Conservation (phyloP, 53 echinoderm and acorn worm genomes). For the Henricia sp. region DNA sequence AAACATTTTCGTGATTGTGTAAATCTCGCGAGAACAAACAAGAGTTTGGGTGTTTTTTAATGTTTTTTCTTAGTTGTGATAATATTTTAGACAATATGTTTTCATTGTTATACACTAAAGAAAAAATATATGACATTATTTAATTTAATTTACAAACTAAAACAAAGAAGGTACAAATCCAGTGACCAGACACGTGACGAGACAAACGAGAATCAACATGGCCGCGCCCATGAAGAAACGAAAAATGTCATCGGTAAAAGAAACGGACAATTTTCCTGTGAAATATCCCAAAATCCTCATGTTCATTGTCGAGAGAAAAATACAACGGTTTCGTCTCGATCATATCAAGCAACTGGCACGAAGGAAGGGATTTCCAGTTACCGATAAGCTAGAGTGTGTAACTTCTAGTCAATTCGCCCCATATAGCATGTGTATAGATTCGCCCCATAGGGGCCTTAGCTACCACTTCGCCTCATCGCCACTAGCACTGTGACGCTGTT, state of each 20-base stretch:
- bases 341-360: constrained; percentile 80
- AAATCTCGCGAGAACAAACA: constrained; percentile 36
- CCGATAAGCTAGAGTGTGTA: constrained; percentile 67
- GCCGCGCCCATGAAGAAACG: constrained; percentile 75
- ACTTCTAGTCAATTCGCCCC: too few species aligned
- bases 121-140: background rate
- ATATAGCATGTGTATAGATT: too few species aligned
- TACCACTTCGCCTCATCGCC: too few species aligned
- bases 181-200: background rate
- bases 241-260: background rate
- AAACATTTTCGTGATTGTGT: background rate
- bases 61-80: too few species aligned
- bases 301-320: constrained; percentile 79
- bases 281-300: constrained; percentile 65
- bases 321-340: constrained; percentile 75
- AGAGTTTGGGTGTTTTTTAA: too few species aligned
- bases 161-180: too few species aligned
- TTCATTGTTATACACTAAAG: too few species aligned
- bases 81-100: too few species aligned
- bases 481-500: too few species aligned
- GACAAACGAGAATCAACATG: constrained; percentile 62
- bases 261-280: constrained; percentile 42
- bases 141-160: too few species aligned
- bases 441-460: too few species aligned
- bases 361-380: constrained; percentile 73